Evolutionary conservation across 2,113 vertebrate genomes (phyloP).

Genomic region (Picathartes gymnocephalus): DNA sequence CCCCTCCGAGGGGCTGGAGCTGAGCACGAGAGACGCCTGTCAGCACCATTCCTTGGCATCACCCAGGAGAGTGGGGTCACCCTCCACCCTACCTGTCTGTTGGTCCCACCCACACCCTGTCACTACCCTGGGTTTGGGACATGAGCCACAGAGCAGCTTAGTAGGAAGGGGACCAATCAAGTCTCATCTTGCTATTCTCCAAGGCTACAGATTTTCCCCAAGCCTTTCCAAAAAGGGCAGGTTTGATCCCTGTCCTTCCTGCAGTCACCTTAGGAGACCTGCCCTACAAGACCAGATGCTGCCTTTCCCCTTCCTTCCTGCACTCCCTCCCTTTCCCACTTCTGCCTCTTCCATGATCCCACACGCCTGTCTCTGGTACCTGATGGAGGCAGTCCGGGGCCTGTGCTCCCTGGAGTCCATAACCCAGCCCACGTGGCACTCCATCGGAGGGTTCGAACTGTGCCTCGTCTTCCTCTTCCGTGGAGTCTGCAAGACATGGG

Average conservation of each 20-base stretch:
- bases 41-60: not conserved
- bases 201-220: not conserved
- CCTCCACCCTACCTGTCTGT: not conserved
- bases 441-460: constrained; percentile 96
- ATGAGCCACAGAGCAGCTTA: not conserved
- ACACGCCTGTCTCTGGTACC: constrained; percentile 54
- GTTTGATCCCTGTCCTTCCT: not conserved
- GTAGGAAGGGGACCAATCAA: not conserved
- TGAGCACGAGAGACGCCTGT: constrained; percentile 24
- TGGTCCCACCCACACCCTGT: not conserved
- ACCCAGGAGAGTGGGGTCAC: not conserved
- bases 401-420: constrained; percentile 98
- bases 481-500: constrained; percentile 78
- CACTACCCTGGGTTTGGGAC: not conserved
- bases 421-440: constrained; percentile 98
- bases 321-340: not conserved
- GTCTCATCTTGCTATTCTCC: not conserved
- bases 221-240: not conserved
- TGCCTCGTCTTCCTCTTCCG: constrained; percentile 97
- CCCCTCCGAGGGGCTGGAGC: constrained; percentile 94
- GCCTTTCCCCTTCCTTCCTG: not conserved
- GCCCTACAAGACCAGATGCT: not conserved
- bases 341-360: not conserved
- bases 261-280: not conserved
- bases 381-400: constrained; percentile 93